Conservation (phyloP, 23 tunicate species). For the Styela plicata region DNA sequence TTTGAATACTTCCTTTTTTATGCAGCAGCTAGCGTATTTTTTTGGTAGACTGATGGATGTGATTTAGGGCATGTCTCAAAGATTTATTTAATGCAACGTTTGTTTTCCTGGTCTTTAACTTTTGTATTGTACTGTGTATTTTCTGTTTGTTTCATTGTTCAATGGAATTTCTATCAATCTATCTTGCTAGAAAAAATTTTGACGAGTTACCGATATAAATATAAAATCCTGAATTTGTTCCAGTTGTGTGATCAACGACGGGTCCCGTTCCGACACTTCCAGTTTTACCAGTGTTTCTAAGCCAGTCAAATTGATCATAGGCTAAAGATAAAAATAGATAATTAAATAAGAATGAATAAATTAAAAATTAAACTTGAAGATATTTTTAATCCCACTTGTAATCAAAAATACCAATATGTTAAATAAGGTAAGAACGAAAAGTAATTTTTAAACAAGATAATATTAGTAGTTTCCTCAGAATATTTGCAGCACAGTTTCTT, state of each 20-base stretch:
- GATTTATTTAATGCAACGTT: too few relatives aligned
- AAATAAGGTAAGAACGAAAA: background rate
- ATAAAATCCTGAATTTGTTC: slow-evolving; percentile 58
- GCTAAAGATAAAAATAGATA: background rate
- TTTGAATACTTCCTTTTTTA: too few relatives aligned
- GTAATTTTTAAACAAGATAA: background rate
- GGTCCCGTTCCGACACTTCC: slow-evolving; percentile 83
- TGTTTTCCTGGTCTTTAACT: too few relatives aligned
- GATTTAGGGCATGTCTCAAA: too few relatives aligned
- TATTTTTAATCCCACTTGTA: background rate
- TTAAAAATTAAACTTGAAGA: background rate
- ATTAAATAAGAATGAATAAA: background rate
- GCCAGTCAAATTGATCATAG: slow-evolving; percentile 76
- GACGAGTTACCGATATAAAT: slow-evolving; percentile 64
- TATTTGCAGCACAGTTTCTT: too few relatives aligned
- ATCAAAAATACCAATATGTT: background rate
- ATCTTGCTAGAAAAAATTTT: too few relatives aligned
- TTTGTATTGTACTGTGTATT: too few relatives aligned
- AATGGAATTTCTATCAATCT: too few relatives aligned
- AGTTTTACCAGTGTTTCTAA: slow-evolving; percentile 57
- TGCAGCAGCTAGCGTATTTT: too few relatives aligned
- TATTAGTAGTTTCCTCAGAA: too few relatives aligned
- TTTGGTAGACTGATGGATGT: too few relatives aligned
- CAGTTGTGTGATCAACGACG: slow-evolving; percentile 78
- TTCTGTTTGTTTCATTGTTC: too few relatives aligned